A percentile compares a stretch with the other conserved stretches of the same genome.
These are phyloP conservation scores for Halichondria panicea DNA, from an alignment of 37 sponge, comb jelly and placozoan genomes.

Conservation along the genomic window DNA sequence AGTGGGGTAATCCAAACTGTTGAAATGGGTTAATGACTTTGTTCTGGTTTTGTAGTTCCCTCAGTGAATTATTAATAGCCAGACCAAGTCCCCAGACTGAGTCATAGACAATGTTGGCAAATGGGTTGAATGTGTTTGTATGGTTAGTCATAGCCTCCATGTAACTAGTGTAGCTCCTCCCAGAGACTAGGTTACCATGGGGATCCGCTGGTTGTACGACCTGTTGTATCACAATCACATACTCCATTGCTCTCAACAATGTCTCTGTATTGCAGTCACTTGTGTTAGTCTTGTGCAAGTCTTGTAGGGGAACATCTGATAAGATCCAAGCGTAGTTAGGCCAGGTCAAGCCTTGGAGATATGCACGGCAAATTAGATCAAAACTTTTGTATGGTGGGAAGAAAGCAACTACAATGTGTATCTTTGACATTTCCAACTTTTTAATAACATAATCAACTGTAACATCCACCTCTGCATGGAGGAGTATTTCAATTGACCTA, in stretches of 20 bases:
- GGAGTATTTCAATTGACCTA: background rate
- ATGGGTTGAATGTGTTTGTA: background rate
- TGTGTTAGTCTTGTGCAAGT: background rate
- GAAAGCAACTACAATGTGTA: conserved; percentile 9
- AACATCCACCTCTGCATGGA: background rate
- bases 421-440: background rate
- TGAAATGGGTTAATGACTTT: too few relatives aligned
- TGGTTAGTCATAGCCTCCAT: background rate
- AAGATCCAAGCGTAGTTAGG: conserved; percentile 8
- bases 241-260: background rate
- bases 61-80: background rate
- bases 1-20: too few relatives aligned
- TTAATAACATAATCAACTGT: background rate
- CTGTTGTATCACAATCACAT: background rate
- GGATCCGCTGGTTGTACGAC: background rate
- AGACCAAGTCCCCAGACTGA: conserved; percentile 18
- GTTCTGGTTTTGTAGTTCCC: background rate
- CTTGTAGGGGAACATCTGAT: background rate
- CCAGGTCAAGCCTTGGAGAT: background rate
- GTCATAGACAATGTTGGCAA: conserved; percentile 15
- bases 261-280: background rate
- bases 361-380: background rate
- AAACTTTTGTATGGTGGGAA: background rate
- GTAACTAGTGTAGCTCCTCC: conserved; percentile 3
- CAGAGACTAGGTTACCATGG: background rate